Base-by-base conservation (phyloP, 2,797 vertebrate species). In the Gymnothorax javanicus region DNA sequence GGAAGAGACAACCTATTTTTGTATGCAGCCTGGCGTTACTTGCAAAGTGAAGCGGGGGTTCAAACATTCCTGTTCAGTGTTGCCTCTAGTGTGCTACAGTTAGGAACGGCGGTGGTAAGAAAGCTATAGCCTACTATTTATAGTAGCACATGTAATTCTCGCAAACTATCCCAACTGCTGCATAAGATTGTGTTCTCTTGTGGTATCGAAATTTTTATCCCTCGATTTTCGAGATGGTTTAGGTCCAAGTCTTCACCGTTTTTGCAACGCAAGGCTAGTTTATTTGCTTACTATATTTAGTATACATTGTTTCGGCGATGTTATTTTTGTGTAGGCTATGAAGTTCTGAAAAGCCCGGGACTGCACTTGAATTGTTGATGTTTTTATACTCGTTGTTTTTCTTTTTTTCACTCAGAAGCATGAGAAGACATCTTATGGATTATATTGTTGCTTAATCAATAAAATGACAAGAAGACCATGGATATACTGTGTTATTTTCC, bases 101-200 rank as follows among this genome's bases (percentile, higher is more conserved):
- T 93, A 93, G 90, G 91, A 92, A 91, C 93, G 92, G 91, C 87
- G 91, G 93, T 92, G 94, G 93, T 91, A 93, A 95, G 93, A 96
- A 94, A 95, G 92, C 86, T 88, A 5, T 23, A 33, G 33, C 33
- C 1, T 90, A 94, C 96, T 96, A 96, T 94, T 94, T 96, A 96
- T 96, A 96, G 94, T 96, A 96, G 94, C 94, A 89, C 94, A 27
- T 90, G 94, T 94, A 92, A 94, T 95, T 95, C 94, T 94, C 92
- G 86, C 94, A 95, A 96, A 96, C 94, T 95, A 95, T 95, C 95
- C 93, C 94, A 95, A 94, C 95, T 95, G 94, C 93, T 94, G 94
- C 95, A 95, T 93, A 93, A 93, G 91, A 91, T 90, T 71, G 93
- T 90, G 93, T 92, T 33, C 94, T 93, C 90, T 92, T 91, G 91